phyloP scores from a whole-genome alignment of 1,140 invertebrate genomes.

The Cecropterus lyciades region DNA sequence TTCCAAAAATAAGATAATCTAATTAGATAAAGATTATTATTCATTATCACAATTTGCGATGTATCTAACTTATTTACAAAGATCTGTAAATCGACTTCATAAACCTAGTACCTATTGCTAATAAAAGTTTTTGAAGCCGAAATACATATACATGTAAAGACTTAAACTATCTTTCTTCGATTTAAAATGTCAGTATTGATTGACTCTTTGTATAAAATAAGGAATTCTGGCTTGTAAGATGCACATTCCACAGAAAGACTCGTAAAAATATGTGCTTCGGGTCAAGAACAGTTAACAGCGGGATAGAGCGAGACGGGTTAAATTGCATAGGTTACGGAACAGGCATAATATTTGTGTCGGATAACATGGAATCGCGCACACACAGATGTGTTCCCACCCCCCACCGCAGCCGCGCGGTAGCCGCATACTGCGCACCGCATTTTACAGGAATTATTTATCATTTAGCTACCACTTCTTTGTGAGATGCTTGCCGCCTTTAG shows the following conservation, averaged over 20 bases:
- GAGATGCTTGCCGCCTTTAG: neutral
- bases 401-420: conserved; percentile 13
- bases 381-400: conserved; percentile 34
- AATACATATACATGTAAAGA: too few species aligned
- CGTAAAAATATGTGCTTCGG: conserved; percentile 40
- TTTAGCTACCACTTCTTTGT: conserved; percentile 10
- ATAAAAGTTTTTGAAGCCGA: too few species aligned
- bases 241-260: conserved; percentile 40
- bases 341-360: conserved; percentile 38
- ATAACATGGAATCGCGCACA: conserved; percentile 37
- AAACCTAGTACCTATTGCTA: too few species aligned
- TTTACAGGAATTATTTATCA: conserved; percentile 20
- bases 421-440: conserved; percentile 21
- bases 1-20: too few species aligned
- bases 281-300: conserved; percentile 31
- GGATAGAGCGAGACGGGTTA: conserved; percentile 47
- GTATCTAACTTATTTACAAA: too few species aligned
- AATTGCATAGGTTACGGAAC: conserved; percentile 48
- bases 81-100: too few species aligned
- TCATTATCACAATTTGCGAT: too few species aligned
- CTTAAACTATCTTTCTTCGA: too few species aligned
- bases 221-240: conserved; percentile 31
- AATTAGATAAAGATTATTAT: too few species aligned
- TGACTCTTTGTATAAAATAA: too few species aligned
- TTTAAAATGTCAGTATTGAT: too few species aligned